These are phyloP conservation scores for Catostomus latipinnis DNA, from an alignment of 2,797 vertebrate species.

Conservation along the genomic window DNA sequence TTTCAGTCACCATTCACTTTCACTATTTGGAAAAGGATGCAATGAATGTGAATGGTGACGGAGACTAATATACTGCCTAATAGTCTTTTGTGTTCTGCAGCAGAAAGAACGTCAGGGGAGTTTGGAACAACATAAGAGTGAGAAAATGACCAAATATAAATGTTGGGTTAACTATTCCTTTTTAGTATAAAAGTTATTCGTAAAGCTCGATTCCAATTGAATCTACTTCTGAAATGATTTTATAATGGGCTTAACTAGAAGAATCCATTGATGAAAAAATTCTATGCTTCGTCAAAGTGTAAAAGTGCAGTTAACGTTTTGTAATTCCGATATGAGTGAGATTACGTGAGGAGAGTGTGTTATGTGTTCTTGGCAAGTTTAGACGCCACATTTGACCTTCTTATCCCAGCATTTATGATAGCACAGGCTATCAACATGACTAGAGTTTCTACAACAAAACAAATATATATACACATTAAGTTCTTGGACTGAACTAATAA, in stretches of 20 bases:
- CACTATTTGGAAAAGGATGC: too few relatives aligned
- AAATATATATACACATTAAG: not conserved
- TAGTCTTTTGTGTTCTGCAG: too few relatives aligned
- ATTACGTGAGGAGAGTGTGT: not conserved
- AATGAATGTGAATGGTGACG: too few relatives aligned
- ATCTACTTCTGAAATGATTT: not conserved
- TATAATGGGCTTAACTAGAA: not conserved
- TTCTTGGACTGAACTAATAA: not conserved
- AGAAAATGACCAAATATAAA: too few relatives aligned
- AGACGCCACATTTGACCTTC: not conserved
- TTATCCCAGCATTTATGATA: not conserved
- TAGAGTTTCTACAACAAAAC: not conserved
- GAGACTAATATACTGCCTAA: too few relatives aligned
- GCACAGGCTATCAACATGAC: not conserved
- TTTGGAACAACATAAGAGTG: too few relatives aligned
- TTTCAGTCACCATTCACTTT: too few relatives aligned
- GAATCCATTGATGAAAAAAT: not conserved
- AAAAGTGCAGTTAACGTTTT: not conserved
- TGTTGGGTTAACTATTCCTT: too few relatives aligned
- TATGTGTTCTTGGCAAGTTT: not conserved
- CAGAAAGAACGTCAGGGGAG: too few relatives aligned
- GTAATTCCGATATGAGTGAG: not conserved
- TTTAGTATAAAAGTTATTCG: too few relatives aligned
- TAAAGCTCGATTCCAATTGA: not conserved
- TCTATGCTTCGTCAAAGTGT: not conserved